Conservation (phyloP, 2,888 invertebrate genomes). For the Drosophila silvestris region DNA sequence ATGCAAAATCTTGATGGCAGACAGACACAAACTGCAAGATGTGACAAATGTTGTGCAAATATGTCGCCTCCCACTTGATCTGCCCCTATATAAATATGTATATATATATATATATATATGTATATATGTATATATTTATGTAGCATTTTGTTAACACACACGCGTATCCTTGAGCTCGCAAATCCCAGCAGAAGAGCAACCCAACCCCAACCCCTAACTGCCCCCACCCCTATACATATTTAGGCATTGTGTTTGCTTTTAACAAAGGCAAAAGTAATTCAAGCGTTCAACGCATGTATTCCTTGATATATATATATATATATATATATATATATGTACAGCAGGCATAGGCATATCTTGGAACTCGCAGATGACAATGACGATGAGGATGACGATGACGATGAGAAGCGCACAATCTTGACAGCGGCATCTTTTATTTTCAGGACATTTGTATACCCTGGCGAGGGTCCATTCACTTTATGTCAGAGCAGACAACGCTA, state of each 20-base stretch:
- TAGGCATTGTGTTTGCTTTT: slow-evolving; percentile 67
- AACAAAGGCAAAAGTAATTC: slow-evolving; percentile 75
- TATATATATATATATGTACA: slow-evolving; percentile 26
- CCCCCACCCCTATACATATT: slow-evolving; percentile 2
- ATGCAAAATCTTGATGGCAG: slow-evolving; percentile 56
- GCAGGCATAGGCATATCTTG: slow-evolving; percentile 27
- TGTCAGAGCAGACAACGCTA: neutral
- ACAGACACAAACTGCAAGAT: slow-evolving; percentile 46
- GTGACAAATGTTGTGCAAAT: slow-evolving; percentile 76
- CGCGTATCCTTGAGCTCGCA: slow-evolving; percentile 54
- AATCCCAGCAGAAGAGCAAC: slow-evolving; percentile 37
- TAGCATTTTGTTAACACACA: slow-evolving; percentile 1
- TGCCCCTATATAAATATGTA: slow-evolving; percentile 21
- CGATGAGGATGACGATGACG: slow-evolving; percentile 18
- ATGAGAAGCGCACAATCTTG: slow-evolving; percentile 33
- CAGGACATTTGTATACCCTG: slow-evolving; percentile 5
- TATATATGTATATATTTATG: slow-evolving; percentile 28
- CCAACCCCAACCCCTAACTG: slow-evolving; percentile 11
- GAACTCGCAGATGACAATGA: slow-evolving; percentile 24
- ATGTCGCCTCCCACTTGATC: slow-evolving; percentile 44
- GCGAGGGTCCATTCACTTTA: neutral
- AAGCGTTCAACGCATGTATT: slow-evolving; percentile 67
- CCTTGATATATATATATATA: slow-evolving; percentile 43
- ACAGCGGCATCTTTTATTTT: slow-evolving; percentile 34
- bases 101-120: slow-evolving; percentile 37